A percentile compares a stretch with the other conserved stretches of the same genome.
Evolutionary conservation across 2,113 vertebrate genomes (phyloP).

Genomic region (Xiphias gladius): DNA sequence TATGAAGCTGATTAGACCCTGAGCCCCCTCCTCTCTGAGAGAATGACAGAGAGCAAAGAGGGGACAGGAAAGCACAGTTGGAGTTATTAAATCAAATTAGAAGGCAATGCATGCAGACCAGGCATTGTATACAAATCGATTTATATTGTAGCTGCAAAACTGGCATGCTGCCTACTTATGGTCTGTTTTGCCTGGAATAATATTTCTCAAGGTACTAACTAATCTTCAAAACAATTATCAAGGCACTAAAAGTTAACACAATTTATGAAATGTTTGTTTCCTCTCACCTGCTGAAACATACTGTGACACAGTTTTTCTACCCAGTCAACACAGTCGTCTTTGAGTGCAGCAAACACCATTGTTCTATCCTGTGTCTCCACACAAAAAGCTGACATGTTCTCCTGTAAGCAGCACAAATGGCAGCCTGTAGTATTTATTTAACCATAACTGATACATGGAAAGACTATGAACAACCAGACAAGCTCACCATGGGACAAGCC

Average conservation of each 20-base stretch:
- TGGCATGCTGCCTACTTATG: too few relatives aligned
- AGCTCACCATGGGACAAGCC: conserved; percentile 84
- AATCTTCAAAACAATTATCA: not conserved
- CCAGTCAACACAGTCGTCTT: conserved; percentile 87
- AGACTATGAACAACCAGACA: not conserved
- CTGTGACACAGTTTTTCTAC: conserved; percentile 88
- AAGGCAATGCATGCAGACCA: not conserved
- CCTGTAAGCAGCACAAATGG: conserved; percentile 49
- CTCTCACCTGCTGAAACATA: conserved; percentile 90
- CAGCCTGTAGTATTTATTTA: not conserved
- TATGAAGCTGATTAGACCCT: conserved; percentile 70
- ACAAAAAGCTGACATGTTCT: conserved; percentile 90
- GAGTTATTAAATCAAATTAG: not conserved
- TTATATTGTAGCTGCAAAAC: not conserved
- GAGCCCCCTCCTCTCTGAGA: conserved; percentile 60
- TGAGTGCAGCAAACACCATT: conserved; percentile 89
- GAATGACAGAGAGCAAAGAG: conserved; percentile 14
- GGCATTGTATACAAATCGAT: not conserved
- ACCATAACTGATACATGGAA: accelerated
- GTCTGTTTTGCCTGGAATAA: not conserved
- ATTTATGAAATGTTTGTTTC: not conserved
- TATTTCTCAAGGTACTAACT: not conserved
- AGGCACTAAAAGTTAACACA: not conserved
- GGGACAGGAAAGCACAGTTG: not conserved
- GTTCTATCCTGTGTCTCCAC: conserved; percentile 89